Base-by-base conservation (phyloP, 2,888 invertebrate species). In the Catonia carolina region DNA sequence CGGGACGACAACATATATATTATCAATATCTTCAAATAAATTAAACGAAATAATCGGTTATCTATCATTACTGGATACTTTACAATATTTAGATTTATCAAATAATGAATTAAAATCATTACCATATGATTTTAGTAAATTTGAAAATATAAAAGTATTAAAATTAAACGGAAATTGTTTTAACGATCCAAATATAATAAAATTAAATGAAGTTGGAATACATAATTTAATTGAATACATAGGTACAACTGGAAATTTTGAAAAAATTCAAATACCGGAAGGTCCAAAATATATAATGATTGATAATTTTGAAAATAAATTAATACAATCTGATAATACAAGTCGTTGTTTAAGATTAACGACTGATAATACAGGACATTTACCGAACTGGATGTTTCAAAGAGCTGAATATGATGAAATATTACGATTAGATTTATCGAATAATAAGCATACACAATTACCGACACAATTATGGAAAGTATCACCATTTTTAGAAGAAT, bases 361-460 rank as follows among this genome's bases (percentile, higher is more conserved):
- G 3, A 27, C 14, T 1, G 27, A 45, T 15, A 27, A 45, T 14
- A 45, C 23, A n/a, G 45, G 45, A 2, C 22, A 45, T 10, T 23
- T 45, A 7, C 22, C 22, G 1, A 45, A 45, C 5, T 45, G 45
- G 45, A 45, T 45, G 45, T 45, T 45, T 27, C 18, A 45, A 22
- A 45, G 27, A 45, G 45, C 45, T 14, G 45, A 45, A 45, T 23
- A 23, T 22, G 45, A 45, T 8, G 45, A 45, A 45, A 22, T 45
- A 2, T 23, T 45, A 27, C 18, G 22, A 2, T 14, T 45, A 2
- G 45, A 45, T 45, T 45, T 45, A 45, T 45, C 45, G 6, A 45
- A 27, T 14, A 45, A 45, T 20, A 18, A 45, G 18, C 45, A 23
- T 7, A n/a, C 15, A 14, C 23, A 45, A 18, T 2, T 45, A 23